Percentiles rank a stretch among this genome's conserved stretches.
Evolutionary conservation across 2,797 vertebrate genomes (phyloP).

Genomic region (Tenualosa ilisha): DNA sequence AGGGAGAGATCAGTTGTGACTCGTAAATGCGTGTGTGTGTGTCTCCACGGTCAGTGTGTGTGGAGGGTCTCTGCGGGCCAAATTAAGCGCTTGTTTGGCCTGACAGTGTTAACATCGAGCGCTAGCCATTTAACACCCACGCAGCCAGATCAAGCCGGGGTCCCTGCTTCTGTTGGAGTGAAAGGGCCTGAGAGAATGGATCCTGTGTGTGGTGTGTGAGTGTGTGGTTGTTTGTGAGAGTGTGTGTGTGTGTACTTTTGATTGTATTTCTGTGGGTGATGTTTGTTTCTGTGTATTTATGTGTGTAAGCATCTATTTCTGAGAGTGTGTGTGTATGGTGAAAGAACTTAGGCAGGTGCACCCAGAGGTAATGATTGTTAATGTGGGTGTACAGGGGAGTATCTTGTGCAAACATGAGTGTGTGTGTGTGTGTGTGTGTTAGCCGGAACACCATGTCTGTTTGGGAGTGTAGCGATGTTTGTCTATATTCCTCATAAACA

Average conservation of each 20-base stretch:
- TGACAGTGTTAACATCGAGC: slow-evolving; percentile 27
- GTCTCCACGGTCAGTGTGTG: slow-evolving; percentile 28
- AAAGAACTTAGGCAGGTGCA: neutral
- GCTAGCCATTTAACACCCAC: neutral
- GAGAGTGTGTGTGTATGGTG: neutral
- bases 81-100: slow-evolving; percentile 40
- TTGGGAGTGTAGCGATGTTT: neutral
- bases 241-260: neutral
- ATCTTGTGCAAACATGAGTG: neutral
- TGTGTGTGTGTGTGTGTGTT: slow-evolving; percentile 3
- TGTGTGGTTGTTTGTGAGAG: neutral
- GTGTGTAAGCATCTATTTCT: neutral
- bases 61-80: slow-evolving; percentile 37
- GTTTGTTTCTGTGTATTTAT: neutral
- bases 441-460: neutral
- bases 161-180: neutral
- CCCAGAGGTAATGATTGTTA: neutral
- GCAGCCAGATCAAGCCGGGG: neutral
- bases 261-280: neutral
- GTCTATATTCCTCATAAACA: neutral
- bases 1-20: slow-evolving; percentile 35
- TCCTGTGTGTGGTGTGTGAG: neutral
- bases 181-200: neutral
- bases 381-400: neutral
- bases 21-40: slow-evolving; percentile 37